Base-by-base conservation (phyloP, 2,888 invertebrate genomes). In the Gymnoscelis rufifasciata region DNA sequence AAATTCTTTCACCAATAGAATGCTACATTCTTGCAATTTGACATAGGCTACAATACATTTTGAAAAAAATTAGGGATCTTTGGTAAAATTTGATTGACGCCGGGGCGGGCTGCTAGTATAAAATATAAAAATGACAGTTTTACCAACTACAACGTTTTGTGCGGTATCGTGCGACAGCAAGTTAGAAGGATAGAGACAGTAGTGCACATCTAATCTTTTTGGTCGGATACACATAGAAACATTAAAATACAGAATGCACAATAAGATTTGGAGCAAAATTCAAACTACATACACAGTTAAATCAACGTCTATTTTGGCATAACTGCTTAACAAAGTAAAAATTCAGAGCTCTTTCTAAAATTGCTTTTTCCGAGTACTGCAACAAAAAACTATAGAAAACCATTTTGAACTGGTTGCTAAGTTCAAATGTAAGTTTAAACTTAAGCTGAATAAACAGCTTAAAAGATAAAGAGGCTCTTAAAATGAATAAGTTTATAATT, bases 161-260 rank as follows among this genome's bases (percentile, higher is more conserved):
- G 71, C 59, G 60, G 56, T 57, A 59, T 65, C 42, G 57, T 57
- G 55, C 58, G 38, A 49, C 42, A 57, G 54, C 51, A 51, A 49
- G 43, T 54, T 62, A 59, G 69, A 74, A 66, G 59, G 66, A 74
- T 64, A 56, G 56, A 75, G 68, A 74, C 36, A 74, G 71, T 56
- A 68, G 86, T 84, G 84, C 82, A 78, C 66, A 76, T 74, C 68
- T 69, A 71, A 83, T 82, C 84, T 86, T 78, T 47, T 83, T 83
- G 86, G 86, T 83, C 82, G 71, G 69, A 64, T 69, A 78, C 71
- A 86, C 74, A 52, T 33, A 82, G 53, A 63, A 78, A 83, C 71
- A 83, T 59, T 73, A 52, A 33, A 33, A 68, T 35, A 64, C 66
- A 68, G 56, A 78, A 19, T 71, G 75, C 74, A 74, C 71, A 73